phyloP scores from a whole-genome alignment of 2,888 invertebrate genomes.

The Aproaerema taeniolella region DNA sequence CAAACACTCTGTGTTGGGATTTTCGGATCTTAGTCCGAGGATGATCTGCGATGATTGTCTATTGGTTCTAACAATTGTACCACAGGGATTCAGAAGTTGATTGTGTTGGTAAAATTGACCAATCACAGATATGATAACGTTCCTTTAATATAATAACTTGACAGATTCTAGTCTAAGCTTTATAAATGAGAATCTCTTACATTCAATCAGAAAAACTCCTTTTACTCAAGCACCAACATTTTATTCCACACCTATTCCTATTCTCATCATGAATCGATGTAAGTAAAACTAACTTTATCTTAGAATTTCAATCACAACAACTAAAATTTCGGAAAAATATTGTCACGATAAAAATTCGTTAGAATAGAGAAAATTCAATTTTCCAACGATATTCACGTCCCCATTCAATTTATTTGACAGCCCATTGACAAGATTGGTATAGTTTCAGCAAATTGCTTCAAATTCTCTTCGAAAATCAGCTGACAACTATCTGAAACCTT shows the following conservation, averaged over 20 bases:
- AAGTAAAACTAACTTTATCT: too few relatives aligned
- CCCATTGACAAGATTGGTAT: slow-evolving; percentile 20
- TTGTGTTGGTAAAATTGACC: not conserved
- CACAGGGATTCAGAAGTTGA: slow-evolving; percentile 33
- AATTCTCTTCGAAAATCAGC: slow-evolving; percentile 38
- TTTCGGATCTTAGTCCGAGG: slow-evolving; percentile 60
- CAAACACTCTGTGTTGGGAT: slow-evolving; percentile 69
- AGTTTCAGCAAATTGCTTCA: slow-evolving; percentile 23
- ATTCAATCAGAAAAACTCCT: too few relatives aligned
- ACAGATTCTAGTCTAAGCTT: too few relatives aligned
- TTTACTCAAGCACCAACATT: too few relatives aligned
- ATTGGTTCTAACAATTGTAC: slow-evolving; percentile 51
- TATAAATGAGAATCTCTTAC: too few relatives aligned
- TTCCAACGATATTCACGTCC: slow-evolving; percentile 16
- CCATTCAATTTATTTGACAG: slow-evolving; percentile 21
- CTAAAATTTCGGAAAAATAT: not conserved
- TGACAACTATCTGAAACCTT: slow-evolving; percentile 27
- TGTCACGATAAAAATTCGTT: too few relatives aligned
- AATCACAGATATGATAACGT: too few relatives aligned
- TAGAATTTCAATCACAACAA: not conserved
- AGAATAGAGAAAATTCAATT: slow-evolving; percentile 14
- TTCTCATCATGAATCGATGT: too few relatives aligned
- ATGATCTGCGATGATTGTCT: slow-evolving; percentile 63
- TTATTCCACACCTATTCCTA: too few relatives aligned
- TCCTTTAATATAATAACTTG: too few relatives aligned